Base-by-base conservation (phyloP, 2,113 vertebrate species). In the Uropsilus gracilis region DNA sequence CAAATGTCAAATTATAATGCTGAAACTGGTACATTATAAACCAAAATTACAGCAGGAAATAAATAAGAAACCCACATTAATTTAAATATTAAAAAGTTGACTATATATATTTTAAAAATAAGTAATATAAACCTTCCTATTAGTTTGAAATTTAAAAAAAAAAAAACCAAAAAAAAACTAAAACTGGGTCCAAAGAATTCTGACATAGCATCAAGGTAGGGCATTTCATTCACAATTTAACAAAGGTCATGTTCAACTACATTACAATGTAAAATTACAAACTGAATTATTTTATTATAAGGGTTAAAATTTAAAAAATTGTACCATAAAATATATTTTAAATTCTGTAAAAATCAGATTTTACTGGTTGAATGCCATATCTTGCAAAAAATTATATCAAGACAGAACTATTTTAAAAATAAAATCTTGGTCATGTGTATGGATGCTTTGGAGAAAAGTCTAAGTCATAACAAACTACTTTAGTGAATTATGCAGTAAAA, bases 231-330 rank as follows among this genome's bases (percentile, higher is more conserved):
- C n/a, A 42, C 4, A 66, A 94, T 68, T 88, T 69, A 75, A 82
- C 73, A 55, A 86, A 91, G 89, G 71, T 89, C 9, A 39, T 46
- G 30, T 72, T 34, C 1, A 73, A 73, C 0, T 86, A 39, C 11
- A 86, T 76, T 34, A 95, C 10, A 88, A 11, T 28, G 34, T 68
- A 64, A 59, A 80, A 75, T 82, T 86, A 90, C 24, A 89, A 88
- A 55, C 4, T 20, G 22, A 63, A 75, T 57, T 57, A 30, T 8
- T 59, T 85, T 53, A 69, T 84, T 90, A 63, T 80, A n/a, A n/a
- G n/a, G n/a, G n/a, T n/a, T n/a, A n/a, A n/a, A 53, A 53, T 53
- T 17, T 17, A 53, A 17, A 18, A 14, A 17, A 17, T 53, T 53
- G 50, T 53, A 53, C 17, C n/a, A 63, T 75, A 83, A 87, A 88